Percentiles rank a stretch among this genome's conserved stretches.
Conservation (phyloP, 2,113 vertebrate species). For the Vidua chalybeata region DNA sequence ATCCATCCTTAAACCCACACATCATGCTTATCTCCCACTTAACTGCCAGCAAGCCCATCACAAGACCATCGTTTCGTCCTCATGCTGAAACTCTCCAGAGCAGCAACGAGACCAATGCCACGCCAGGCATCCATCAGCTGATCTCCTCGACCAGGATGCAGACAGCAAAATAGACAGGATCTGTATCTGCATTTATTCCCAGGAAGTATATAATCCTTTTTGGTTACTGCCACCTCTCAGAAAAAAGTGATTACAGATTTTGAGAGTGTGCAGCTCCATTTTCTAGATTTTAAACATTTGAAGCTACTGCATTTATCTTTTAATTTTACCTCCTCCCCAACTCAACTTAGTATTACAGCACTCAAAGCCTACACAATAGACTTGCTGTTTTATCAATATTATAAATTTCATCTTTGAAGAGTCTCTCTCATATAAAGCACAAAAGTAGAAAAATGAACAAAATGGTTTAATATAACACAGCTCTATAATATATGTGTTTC, state of each 20-base stretch:
- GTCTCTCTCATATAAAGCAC: background rate
- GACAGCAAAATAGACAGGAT: background rate
- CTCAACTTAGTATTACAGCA: background rate
- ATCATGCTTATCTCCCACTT: background rate
- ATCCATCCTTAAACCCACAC: background rate
- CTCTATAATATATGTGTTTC: background rate
- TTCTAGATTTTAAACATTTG: background rate
- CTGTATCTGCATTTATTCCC: background rate
- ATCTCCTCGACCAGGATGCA: background rate
- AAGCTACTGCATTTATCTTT: constrained; percentile 6
- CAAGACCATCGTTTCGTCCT: background rate
- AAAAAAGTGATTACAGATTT: background rate
- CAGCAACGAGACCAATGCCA: background rate
- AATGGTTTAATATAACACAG: background rate
- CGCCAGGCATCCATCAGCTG: rapidly evolving
- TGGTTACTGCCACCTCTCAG: background rate
- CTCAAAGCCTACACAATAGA: constrained; percentile 40
- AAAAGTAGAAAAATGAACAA: constrained; percentile 17
- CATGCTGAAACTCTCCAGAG: background rate
- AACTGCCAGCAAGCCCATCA: background rate
- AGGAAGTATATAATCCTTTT: background rate
- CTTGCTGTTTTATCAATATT: constrained; percentile 20
- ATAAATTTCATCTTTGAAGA: constrained; percentile 3
- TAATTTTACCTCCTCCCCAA: constrained; percentile 14
- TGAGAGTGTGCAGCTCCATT: background rate